These are phyloP conservation scores for Pseudonaja textilis DNA, from an alignment of 2,113 vertebrate species.

Conservation along the genomic window DNA sequence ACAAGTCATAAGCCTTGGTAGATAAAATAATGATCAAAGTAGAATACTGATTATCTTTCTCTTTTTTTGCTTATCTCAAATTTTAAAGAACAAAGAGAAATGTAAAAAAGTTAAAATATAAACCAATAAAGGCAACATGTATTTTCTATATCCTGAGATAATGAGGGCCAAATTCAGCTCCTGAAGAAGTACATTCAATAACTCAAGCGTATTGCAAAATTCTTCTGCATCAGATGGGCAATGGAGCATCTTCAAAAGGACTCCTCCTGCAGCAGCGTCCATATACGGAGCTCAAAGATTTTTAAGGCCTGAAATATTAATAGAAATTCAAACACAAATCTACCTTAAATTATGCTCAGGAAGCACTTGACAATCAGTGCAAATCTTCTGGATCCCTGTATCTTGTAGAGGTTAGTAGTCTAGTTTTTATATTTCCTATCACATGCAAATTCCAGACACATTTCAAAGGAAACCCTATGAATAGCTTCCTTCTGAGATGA, in stretches of 20 bases:
- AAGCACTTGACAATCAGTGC: neutral
- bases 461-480: neutral
- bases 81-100: conserved; percentile 36
- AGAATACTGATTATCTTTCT: conserved; percentile 38
- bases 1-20: conserved; percentile 43
- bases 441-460: neutral
- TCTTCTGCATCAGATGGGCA: neutral
- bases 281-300: neutral
- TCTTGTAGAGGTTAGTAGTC: neutral
- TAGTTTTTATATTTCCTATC: neutral
- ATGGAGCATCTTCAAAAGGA: neutral
- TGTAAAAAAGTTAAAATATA: conserved; percentile 24
- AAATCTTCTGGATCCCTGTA: neutral
- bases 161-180: neutral
- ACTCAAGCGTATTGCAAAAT: neutral
- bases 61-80: conserved; percentile 41
- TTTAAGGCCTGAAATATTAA: neutral
- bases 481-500: neutral
- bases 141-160: neutral
- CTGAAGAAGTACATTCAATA: neutral
- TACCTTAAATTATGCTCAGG: neutral
- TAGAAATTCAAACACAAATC: neutral
- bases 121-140: conserved; percentile 21
- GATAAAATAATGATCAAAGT: conserved; percentile 51
- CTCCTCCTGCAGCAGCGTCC: neutral